Conservation (phyloP, 35 echinoderm and acorn worm genomes). For the Heliocidaris erythrogramma region DNA sequence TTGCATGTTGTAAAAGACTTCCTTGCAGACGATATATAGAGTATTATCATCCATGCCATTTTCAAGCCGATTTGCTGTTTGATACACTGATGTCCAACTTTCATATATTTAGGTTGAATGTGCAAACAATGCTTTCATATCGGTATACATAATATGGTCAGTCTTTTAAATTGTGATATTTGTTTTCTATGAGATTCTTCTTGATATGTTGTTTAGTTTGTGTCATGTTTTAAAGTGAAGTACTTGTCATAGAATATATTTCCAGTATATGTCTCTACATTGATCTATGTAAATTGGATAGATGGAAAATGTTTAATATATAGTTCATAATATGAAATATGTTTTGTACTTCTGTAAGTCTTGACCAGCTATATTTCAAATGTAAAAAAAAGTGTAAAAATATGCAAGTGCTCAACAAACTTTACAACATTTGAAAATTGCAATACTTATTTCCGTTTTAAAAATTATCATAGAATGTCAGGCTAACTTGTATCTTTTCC, state of each 20-base stretch:
- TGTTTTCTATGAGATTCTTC: background rate
- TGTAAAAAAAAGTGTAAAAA: background rate
- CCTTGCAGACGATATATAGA: background rate
- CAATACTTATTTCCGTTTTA: background rate
- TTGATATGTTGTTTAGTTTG: background rate
- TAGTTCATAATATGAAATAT: background rate
- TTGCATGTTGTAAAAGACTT: background rate
- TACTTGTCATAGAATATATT: background rate
- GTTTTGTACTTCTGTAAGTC: background rate
- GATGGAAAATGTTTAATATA: background rate
- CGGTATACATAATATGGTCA: background rate
- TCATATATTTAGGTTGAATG: background rate
- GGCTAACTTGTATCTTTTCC: too few relatives aligned
- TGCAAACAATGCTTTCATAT: conserved; percentile 5
- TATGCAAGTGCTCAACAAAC: background rate
- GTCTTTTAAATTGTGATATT: background rate
- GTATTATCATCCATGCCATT: background rate
- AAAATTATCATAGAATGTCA: too few relatives aligned
- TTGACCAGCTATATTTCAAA: too few relatives aligned
- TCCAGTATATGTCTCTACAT: background rate
- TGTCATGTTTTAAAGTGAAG: background rate
- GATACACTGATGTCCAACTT: background rate
- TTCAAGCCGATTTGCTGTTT: background rate
- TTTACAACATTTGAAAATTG: too few relatives aligned
- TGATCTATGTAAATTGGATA: background rate